phyloP scores from a whole-genome alignment of 2,888 invertebrate species.

The Dynastes hyllus region DNA sequence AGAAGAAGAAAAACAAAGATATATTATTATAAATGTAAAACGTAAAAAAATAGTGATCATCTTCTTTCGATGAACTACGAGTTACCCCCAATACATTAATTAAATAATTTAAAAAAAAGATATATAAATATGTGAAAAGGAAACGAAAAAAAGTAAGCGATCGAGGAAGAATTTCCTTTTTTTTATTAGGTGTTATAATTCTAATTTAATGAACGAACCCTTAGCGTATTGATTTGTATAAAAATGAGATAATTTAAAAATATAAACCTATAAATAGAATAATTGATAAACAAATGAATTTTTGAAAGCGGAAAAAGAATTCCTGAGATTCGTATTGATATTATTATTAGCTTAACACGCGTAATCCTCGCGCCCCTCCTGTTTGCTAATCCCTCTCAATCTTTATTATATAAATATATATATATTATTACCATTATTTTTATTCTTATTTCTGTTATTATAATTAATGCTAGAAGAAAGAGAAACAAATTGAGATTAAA shows the following conservation, averaged over 20 bases:
- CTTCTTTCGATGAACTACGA: not conserved
- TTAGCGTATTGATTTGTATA: constrained; percentile 3
- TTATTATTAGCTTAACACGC: not conserved
- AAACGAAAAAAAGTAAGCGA: not conserved
- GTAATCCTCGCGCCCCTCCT: too few species aligned
- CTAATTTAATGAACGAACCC: not conserved
- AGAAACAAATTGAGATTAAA: too few species aligned
- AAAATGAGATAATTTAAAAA: not conserved
- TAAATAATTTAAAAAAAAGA: constrained; percentile 4
- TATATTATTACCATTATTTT: too few species aligned
- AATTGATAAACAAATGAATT: not conserved
- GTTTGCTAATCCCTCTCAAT: too few species aligned
- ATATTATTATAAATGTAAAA: constrained; percentile 7
- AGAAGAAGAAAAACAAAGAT: not conserved
- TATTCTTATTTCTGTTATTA: too few species aligned
- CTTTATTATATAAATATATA: too few species aligned
- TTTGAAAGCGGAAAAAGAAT: not conserved
- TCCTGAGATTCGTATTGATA: not conserved
- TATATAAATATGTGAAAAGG: not conserved
- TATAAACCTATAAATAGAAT: not conserved
- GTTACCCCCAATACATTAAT: not conserved
- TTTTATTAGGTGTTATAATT: too few species aligned
- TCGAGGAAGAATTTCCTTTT: too few species aligned
- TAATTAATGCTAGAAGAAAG: too few species aligned
- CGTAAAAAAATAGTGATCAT: constrained; percentile 6